A percentile compares a stretch with the other conserved stretches of the same genome.
phyloP scores from a whole-genome alignment of 2,113 vertebrate genomes.

The Antigone vipio region DNA sequence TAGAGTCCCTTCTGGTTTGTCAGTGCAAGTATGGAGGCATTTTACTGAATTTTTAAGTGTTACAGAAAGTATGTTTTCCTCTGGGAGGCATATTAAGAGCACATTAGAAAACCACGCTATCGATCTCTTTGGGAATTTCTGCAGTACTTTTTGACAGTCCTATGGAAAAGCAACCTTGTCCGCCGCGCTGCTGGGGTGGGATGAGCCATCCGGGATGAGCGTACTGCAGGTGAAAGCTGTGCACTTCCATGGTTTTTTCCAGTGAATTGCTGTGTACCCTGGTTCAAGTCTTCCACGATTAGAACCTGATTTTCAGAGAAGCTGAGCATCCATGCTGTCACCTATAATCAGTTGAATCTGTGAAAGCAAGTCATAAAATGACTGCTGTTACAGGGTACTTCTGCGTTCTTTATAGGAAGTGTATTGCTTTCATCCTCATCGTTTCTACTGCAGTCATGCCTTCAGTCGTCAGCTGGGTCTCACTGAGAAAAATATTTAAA shows the following conservation, averaged over 20 bases:
- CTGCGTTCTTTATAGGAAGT: not conserved
- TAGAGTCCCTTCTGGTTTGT: not conserved
- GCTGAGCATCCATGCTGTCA: not conserved
- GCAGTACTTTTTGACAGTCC: not conserved
- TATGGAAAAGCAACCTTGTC: not conserved
- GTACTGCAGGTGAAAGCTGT: not conserved
- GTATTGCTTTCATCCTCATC: not conserved
- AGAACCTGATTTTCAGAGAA: not conserved
- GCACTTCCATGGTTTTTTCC: not conserved
- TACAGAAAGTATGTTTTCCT: not conserved
- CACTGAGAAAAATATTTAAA: not conserved
- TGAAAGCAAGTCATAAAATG: not conserved
- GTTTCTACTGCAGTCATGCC: not conserved
- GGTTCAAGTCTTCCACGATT: not conserved
- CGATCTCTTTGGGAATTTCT: not conserved
- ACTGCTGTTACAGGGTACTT: not conserved
- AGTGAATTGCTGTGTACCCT: not conserved
- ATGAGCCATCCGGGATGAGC: not conserved
- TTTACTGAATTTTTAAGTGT: not conserved
- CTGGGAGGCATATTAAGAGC: not conserved
- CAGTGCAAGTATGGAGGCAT: not conserved
- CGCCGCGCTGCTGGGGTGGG: not conserved
- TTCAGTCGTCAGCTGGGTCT: not conserved
- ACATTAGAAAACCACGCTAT: not conserved
- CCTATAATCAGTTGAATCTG: not conserved